Base-by-base conservation (phyloP, 2,113 vertebrate species). In the Hoplias malabaricus region DNA sequence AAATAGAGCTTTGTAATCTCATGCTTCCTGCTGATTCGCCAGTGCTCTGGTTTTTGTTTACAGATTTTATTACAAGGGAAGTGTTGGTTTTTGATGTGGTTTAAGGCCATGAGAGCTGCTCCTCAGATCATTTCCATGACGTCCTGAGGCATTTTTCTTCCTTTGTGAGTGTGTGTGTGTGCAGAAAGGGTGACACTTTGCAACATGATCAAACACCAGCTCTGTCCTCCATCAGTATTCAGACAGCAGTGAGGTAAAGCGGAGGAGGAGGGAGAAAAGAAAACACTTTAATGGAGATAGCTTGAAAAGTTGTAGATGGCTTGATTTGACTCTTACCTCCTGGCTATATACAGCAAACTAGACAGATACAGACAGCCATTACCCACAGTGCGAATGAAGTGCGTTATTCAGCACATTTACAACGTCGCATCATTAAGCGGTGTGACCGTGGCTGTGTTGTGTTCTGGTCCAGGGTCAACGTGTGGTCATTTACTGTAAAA, bases 1-100 rank as follows among this genome's bases (percentile, higher is more conserved):
- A 53, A 67, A 53, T 61, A 79, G 59, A 65, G 73, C 33, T 53
- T 50, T 34, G 63, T 73, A 68, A 75, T 71, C 79, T 38, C 70
- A 42, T 61, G 42, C 6, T 8, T 46, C 50, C 13, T 63, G 29
- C 27, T 29, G 59, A 42, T 72, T 74, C 14, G 16, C 70, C 21
- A 31, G 73, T 2, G 56, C 53, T 34, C 57, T 21, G 34, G 34
- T 12, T 50, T 50, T 75, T 63, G 33, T 53, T 67, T 69, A 38
- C 42, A 70, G 46, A 57, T 61, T 3, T 1, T 29, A 36, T 70
- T 42, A 56, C 59, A 46, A 25, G 36, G 46, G 8, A 34, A 34
- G 23, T n/a, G 40, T 34, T 21, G 8, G 8, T 27, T 23, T 2
- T 53, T 23, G 10, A 73, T 59, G 19, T 57, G 13, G 34, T 57